phyloP scores from a whole-genome alignment of 2,113 vertebrate genomes.

The Odocoileus hemionus region DNA sequence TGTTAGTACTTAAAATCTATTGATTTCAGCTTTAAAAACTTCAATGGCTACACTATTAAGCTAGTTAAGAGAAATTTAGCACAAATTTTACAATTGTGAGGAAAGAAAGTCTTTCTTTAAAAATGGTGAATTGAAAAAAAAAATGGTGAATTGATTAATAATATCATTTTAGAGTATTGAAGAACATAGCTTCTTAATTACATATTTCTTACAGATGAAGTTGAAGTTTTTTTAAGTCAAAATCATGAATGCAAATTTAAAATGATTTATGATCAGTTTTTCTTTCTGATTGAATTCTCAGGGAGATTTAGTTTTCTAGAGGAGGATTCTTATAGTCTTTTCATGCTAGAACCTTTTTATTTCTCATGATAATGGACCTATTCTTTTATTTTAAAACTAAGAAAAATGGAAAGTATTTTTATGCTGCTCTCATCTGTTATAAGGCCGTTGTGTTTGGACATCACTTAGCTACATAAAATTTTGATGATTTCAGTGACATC shows the following conservation, averaged over 20 bases:
- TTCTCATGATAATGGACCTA: neutral
- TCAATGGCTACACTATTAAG: neutral
- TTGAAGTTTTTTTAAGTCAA: neutral
- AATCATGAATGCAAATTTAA: neutral
- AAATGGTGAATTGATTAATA: neutral
- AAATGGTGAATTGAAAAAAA: neutral
- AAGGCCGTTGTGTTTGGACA: neutral
- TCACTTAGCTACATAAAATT: neutral
- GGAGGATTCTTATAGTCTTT: neutral
- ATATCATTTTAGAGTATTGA: neutral
- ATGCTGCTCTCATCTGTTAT: neutral
- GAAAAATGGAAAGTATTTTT: constrained; percentile 12
- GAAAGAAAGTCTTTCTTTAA: neutral
- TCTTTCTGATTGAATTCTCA: neutral
- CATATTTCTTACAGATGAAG: neutral
- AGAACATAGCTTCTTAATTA: neutral
- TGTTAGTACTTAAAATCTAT: neutral
- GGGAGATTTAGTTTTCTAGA: neutral
- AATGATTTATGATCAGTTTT: neutral
- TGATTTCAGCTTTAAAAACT: neutral
- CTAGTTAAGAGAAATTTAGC: neutral
- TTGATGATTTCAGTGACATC: neutral
- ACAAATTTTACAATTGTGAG: neutral
- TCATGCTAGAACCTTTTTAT: neutral
- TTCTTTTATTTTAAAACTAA: neutral